Conservation (phyloP, 2,888 invertebrate genomes). For the Oligia fasciuncula region DNA sequence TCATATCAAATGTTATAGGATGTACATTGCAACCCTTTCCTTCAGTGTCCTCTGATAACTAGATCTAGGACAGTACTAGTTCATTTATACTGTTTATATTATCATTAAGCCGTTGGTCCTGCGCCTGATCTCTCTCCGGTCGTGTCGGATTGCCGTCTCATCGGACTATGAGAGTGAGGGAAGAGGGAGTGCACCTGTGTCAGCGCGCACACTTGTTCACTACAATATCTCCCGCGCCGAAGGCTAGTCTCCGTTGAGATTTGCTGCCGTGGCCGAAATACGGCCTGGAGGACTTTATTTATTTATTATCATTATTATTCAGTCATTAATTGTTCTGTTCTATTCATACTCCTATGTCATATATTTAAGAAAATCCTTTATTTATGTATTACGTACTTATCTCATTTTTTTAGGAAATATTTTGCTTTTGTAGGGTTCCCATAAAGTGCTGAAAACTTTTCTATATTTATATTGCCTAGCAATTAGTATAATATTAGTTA, state of each 20-base stretch:
- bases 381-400: conserved; percentile 11
- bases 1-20: conserved; percentile 26
- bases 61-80: conserved; percentile 15
- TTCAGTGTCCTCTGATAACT: conserved; percentile 9
- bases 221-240: no score
- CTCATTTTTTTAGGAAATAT: not conserved
- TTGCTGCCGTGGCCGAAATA: no score
- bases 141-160: no score
- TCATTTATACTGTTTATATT: not conserved
- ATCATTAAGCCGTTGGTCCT: no score
- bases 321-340: conserved; percentile 9
- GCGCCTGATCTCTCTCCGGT: no score
- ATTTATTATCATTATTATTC: not conserved
- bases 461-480: conserved; percentile 42
- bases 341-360: not conserved
- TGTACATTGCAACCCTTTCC: conserved; percentile 27
- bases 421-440: conserved; percentile 20
- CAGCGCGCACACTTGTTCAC: no score
- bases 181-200: no score
- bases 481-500: conserved; percentile 30
- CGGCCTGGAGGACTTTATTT: no score
- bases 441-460: conserved; percentile 27
- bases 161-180: no score
- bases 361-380: conserved; percentile 10
- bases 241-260: no score